These are phyloP conservation scores for human (Homo sapiens) DNA, from an alignment of 2,113 vertebrate species.

Conservation along the genomic window GRCh38 chr4:77712001-77712500, in stretches of 20 bases:
- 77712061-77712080: slow-evolving; percentile 3
- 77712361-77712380: background rate
- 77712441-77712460: background rate
- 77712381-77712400: background rate
- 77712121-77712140: background rate
- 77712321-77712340: background rate
- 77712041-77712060: background rate
- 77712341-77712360: background rate
- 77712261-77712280: background rate
- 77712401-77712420: background rate
- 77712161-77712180: background rate
- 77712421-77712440: background rate
- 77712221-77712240: background rate
- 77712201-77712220: background rate
- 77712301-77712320: background rate
- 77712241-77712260: background rate
- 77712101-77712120: background rate
- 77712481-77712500: background rate
- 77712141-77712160: background rate
- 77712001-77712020: background rate
- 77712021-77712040: background rate
- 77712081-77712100: background rate
- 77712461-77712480: background rate
- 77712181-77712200: slow-evolving; percentile 1
- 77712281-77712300: background rate